Evolutionary conservation across 2,113 vertebrate genomes (phyloP), one percentile per base, ranked within the genome.

Genomic region (Pangasianodon hypophthalmus): DNA sequence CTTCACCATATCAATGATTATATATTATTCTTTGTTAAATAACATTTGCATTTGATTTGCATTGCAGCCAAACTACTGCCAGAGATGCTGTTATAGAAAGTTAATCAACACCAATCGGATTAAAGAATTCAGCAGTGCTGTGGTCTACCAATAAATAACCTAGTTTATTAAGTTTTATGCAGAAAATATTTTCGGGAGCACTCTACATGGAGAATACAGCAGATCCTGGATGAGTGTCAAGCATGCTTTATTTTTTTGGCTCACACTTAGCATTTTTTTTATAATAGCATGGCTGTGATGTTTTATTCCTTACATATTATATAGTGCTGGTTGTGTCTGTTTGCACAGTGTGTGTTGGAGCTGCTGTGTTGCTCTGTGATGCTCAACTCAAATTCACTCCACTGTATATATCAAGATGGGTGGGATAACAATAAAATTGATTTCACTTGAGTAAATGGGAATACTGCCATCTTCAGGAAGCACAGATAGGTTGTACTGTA

Each of bases 381-480:
- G 54, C 79, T 56, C 18, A 56, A 56, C 21, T n/a, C n/a, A n/a
- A 32, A 56, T 52, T 32, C 80, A 52, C 48, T 52, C 11, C 75
- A 13, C 1, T 24, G 29, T 21, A 13, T 24, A 37, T n/a, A 56
- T 56, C 29, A 18, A 16, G 13, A 54, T 81, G 50, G 80, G n/a
- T 37, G 79, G 79, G 46, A 54, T 14, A 18, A 37, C 48, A 54
- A 37, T 58, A 37, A 83, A 56, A 37, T 37, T 21, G 52, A 48
- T 80, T 48, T 80, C 64, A 77, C 37, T 7, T 88, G 29, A 50
- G 69, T 48, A 50, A 86, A 90, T 85, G 91, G 90, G 87, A 92
- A 94, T 89, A 90, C 94, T 95, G 94, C 94, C 95, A 94, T 94
- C 94, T 94, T 92, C 94, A 95, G 95, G 94, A 91, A 62, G 54